A percentile compares a stretch with the other conserved stretches of the same genome.
phyloP scores from a whole-genome alignment of 2,113 vertebrate genomes.

The Indicator indicator region DNA sequence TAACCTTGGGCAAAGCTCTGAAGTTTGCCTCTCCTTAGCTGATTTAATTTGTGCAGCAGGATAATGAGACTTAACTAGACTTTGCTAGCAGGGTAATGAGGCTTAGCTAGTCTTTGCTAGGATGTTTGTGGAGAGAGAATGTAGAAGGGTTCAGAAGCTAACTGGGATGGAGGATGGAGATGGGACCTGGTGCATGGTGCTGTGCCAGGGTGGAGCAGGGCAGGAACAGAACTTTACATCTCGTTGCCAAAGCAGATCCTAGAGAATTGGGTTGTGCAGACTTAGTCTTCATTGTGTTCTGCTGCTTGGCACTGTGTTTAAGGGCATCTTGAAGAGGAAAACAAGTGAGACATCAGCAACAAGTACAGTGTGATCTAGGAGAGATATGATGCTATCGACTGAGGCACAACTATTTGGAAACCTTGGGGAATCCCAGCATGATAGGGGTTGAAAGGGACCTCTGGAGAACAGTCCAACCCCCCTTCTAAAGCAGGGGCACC shows the following conservation, averaged over 20 bases:
- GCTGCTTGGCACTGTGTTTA: background rate
- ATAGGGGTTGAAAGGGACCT: too few species aligned
- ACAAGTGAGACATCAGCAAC: fast-evolving
- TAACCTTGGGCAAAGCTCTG: slow-evolving; percentile 70
- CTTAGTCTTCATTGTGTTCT: background rate
- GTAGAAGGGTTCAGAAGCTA: background rate
- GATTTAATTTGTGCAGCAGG: slow-evolving; percentile 42
- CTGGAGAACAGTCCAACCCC: too few species aligned
- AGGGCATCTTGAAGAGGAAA: background rate
- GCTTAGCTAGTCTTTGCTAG: background rate
- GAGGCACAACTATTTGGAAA: background rate
- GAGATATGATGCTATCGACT: background rate
- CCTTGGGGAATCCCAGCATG: background rate
- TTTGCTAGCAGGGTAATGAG: background rate
- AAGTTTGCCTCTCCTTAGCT: slow-evolving; percentile 52
- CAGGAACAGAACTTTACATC: background rate
- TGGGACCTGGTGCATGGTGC: background rate
- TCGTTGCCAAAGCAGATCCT: background rate
- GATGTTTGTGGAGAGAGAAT: background rate
- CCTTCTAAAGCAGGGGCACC: too few species aligned
- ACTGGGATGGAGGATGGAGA: background rate
- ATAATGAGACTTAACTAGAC: slow-evolving; percentile 23
- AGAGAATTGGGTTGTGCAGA: background rate
- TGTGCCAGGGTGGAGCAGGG: fast-evolving
- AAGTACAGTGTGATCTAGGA: background rate